Base-by-base conservation (phyloP, 2,113 vertebrate species). In the Hypomesus transpacificus region DNA sequence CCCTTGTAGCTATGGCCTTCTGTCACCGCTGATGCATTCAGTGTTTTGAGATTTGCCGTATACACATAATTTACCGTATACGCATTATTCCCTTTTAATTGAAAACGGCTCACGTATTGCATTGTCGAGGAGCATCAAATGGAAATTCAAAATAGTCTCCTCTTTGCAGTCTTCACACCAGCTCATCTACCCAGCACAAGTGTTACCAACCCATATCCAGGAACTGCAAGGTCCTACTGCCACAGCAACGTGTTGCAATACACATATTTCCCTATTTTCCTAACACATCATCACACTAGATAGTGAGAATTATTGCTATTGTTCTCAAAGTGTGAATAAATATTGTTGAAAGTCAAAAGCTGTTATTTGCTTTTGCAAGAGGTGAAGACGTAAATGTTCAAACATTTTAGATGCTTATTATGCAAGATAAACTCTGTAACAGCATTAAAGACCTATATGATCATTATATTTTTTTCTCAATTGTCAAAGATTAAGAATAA, bases 291-390 rank as follows among this genome's bases (percentile, higher is more conserved):
- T 87, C 87, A 85, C 80, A 54, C 75, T 63, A 82, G 85, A 88
- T 64, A 83, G 75, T 85, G 86, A 87, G 85, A 89, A 87, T 87
- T 79, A 83, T 81, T 75, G 81, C 83, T 83, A 87, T 86, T 82
- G 81, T 89, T 87, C 82, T 74, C 80, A 74, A 90, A 87, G 81
- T 91, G 88, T 87, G 89, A 91, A 91, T 83, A 90, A 89, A 86
- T 80, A 87, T 78, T 81, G 71, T 70, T 61, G 69, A 80, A 46
- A 88, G 84, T 90, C 77, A 84, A 77, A 80, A 84, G 73, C 70
- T 78, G 75, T 70, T 83, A 71, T 75, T 81, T 34, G 62, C 53
- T n/a, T n/a, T 31, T 81, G 79, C 80, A 77, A 83, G 61, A 83
- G 62, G 78, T 72, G 83, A 80, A 80, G 74, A 75, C 75, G 75